Base-by-base conservation (phyloP, 92 coral and sea anemone genomes). In the Actinostola sp. region DNA sequence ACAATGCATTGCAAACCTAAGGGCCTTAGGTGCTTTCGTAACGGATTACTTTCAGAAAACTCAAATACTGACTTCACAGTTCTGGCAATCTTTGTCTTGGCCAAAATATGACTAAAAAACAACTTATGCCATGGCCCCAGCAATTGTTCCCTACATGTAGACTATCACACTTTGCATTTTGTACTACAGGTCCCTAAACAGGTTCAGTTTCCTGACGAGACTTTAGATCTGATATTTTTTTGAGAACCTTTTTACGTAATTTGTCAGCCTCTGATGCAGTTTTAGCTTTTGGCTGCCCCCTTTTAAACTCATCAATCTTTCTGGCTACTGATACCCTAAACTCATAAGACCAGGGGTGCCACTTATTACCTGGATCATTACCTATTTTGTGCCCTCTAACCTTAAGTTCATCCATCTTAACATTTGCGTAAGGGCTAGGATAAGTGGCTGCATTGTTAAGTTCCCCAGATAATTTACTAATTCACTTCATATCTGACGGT, bases 51-150 rank as follows among this genome's bases (percentile, higher is more conserved):
- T 73, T 83, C 92, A 19, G 83, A 79, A 82, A 83, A 66, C 0
- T 88, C 74, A 84, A 82, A 88, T 28, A 88, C 89, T 34, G 92
- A 82, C 76, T 82, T 88, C 19, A 81, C 36, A 68, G 66, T 52
- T 29, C 56, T 55, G 34, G 61, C 59, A 21, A 82, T 73, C 53
- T 87, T 87, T 63, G 85, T 82, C 65, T 78, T 82, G 49, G 70
- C 77, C 77, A 67, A 27, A 50, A 82, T 82, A 72, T 77, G 80
- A 66, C 73, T 77, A n/a, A 87, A 77, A 65, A 82, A 56, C 57
- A 72, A 39, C 26, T 82, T 74, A 66, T 82, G 82, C 88, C 92
- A 82, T 87, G 92, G 60, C 88, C 75, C 93, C 89, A 83, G 45
- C 89, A 83, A 61, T 83, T 83, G 72, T 78, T 88, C 25, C 86